Evolutionary conservation across 2,888 invertebrate species (phyloP), one percentile per base, ranked within the genome.

Genomic region (Timema cristinae): DNA sequence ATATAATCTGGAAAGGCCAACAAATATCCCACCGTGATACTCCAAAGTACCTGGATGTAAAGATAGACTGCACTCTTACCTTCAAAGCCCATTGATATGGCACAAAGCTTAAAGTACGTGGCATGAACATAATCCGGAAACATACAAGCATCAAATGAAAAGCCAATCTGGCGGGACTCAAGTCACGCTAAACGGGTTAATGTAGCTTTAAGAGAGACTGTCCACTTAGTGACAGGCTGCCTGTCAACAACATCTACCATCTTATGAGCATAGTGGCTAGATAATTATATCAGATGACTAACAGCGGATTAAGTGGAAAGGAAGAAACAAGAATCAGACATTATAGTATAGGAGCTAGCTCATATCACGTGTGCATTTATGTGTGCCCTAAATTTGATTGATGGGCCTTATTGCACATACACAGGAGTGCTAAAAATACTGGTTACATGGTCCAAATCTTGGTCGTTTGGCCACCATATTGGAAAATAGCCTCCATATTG

Each of bases 81-180:
- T 59, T n/a, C 59, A 59, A 59, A 59, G n/a, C 0, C 8, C 4
- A 59, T 32, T 59, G 0, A 13, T 5, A 11, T 0, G 59, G 6
- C 59, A 59, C 13, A 9, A 59, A 59, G 9, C 59, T 13, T 9
- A 4, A 56, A 6, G 16, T 56, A 56, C 16, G 56, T 13, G 13
- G 15, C 59, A 59, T 13, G 13, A 59, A 59, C 59, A 5, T 59
- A 9, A 59, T 59, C 59, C 59, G 59, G 13, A 59, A 59, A 59
- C 59, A 5, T 5, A 59, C n/a, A 32, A n/a, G 15, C 15, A 59
- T 4, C 59, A n/a, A 15, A 8, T 59, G 59, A 1, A n/a, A n/a
- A 59, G 59, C 15, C 16, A 6, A 59, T 6, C 59, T 32, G 4
- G 8, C 8, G 8, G 15, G 4, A 59, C 32, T 59, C 59, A n/a